Evolutionary conservation across 2,888 invertebrate genomes (phyloP).

Genomic region (Agrochola lota): DNA sequence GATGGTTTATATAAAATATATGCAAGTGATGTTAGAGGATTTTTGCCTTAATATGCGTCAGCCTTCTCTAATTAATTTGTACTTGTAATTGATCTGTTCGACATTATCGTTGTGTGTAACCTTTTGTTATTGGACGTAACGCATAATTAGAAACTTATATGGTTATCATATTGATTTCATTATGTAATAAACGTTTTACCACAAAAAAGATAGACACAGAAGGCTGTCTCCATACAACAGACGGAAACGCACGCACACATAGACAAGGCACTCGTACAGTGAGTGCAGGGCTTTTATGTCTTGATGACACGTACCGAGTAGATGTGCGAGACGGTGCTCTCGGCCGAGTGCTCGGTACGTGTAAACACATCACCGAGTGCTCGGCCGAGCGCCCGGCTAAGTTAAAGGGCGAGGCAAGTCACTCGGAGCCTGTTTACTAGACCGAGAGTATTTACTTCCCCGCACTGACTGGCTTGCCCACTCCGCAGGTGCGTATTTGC

Average conservation of each 20-base stretch:
- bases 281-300: background rate
- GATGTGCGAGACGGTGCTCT: too few species aligned
- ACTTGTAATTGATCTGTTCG: constrained; percentile 18
- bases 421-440: too few species aligned
- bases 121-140: constrained; percentile 28
- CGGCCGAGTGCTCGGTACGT: too few species aligned
- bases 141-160: constrained; percentile 29
- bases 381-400: too few species aligned
- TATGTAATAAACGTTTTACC: constrained; percentile 24
- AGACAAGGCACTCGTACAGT: background rate
- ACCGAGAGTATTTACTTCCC: too few species aligned
- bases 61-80: constrained; percentile 32
- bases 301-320: too few species aligned
- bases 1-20: background rate
- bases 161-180: constrained; percentile 28
- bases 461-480: too few species aligned
- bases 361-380: too few species aligned
- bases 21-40: background rate
- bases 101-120: constrained; percentile 21
- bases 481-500: too few species aligned
- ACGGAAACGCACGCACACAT: background rate
- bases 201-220: background rate
- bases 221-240: background rate
- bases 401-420: too few species aligned
- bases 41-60: background rate